Evolutionary conservation across 1,140 invertebrate genomes (phyloP).

Genomic region (Neodiprion lecontei): DNA sequence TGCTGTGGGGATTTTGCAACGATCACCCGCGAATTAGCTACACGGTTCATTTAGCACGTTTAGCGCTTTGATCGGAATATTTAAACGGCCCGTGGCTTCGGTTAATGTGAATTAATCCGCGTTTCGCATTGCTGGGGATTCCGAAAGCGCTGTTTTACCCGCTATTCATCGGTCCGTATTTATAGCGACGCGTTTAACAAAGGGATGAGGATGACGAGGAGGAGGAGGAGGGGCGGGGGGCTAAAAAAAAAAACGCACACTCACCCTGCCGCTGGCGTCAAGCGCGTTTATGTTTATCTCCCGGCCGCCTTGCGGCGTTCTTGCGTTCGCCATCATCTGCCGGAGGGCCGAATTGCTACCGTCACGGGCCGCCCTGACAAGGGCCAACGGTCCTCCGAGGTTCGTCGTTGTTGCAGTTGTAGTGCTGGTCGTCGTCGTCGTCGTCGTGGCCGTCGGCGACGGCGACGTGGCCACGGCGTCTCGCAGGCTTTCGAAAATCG

Average conservation of each 20-base stretch:
- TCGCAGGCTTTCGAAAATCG: constrained; percentile 21
- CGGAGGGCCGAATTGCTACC: constrained; percentile 49
- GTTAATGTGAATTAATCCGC: too few relatives aligned
- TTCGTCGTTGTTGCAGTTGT: constrained; percentile 41
- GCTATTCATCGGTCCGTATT: background rate
- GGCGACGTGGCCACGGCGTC: constrained; percentile 19
- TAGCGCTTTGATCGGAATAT: too few relatives aligned
- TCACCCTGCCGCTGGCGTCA: constrained; percentile 58
- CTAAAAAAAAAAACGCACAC: constrained; percentile 10
- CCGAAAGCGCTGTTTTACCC: too few relatives aligned
- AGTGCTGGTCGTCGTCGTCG: constrained; percentile 32
- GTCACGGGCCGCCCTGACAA: constrained; percentile 54
- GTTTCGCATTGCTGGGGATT: too few relatives aligned
- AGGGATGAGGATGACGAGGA: too few relatives aligned
- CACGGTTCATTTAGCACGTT: too few relatives aligned
- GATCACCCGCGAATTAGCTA: too few relatives aligned
- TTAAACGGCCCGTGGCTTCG: too few relatives aligned
- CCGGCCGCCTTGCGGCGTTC: constrained; percentile 36
- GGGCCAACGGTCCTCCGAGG: constrained; percentile 48
- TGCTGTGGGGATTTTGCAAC: too few relatives aligned
- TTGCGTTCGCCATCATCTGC: constrained; percentile 42
- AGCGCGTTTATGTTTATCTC: constrained; percentile 51
- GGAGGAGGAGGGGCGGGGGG: too few relatives aligned
- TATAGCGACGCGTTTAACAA: background rate
- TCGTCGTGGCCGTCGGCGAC: constrained; percentile 33